Evolutionary conservation across 2,888 invertebrate species (phyloP).

Genomic region (Drosophila multiciliata): DNA sequence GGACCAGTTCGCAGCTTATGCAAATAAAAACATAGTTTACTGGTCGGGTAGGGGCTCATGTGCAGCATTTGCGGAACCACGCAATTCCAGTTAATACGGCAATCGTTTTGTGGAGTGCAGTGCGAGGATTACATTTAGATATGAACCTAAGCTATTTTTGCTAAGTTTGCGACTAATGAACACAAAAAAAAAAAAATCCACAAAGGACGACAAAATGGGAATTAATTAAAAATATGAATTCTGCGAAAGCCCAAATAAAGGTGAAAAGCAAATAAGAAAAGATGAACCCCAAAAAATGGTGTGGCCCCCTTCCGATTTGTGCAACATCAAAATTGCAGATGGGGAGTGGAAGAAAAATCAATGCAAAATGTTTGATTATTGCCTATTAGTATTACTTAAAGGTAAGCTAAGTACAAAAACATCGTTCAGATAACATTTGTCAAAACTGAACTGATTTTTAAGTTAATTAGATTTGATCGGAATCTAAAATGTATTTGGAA

Average conservation of each 20-base stretch:
- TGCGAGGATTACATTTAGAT: constrained; percentile 16
- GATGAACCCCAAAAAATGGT: constrained; percentile 1
- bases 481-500: neutral
- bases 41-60: neutral
- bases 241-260: neutral
- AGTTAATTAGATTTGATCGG: neutral
- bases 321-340: neutral
- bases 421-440: neutral
- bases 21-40: constrained; percentile 35
- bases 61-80: neutral
- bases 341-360: neutral
- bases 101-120: constrained; percentile 27
- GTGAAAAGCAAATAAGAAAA: neutral
- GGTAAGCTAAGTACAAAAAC: neutral
- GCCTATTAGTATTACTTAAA: neutral
- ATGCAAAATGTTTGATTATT: constrained; percentile 13
- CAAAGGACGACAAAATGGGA: constrained; percentile 7
- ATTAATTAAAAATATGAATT: neutral
- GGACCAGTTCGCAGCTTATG: constrained; percentile 39
- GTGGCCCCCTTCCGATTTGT: neutral
- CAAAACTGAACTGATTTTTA: neutral
- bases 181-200: neutral
- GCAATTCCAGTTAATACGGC: constrained; percentile 23
- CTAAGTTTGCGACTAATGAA: constrained; percentile 28
- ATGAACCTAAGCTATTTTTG: constrained; percentile 16